Conservation (phyloP, 1,140 invertebrate species). For the Drosophila sp. region DNA sequence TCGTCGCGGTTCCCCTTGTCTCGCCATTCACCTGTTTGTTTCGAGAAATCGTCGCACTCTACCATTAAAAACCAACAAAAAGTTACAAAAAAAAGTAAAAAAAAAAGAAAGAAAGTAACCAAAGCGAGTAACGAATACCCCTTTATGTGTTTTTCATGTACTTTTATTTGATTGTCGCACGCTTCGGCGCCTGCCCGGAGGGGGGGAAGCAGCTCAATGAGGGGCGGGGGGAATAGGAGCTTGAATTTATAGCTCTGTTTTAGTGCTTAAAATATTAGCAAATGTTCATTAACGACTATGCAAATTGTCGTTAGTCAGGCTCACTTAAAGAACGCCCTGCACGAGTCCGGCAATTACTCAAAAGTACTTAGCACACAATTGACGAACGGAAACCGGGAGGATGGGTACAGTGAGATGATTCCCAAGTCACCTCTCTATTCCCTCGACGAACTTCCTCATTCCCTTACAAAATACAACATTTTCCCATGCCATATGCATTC, state of each 20-base stretch:
- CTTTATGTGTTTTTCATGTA: conserved; percentile 83
- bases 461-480: not conserved
- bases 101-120: conserved; percentile 33
- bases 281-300: conserved; percentile 82
- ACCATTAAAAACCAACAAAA: conserved; percentile 65
- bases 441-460: conserved; percentile 1
- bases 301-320: conserved; percentile 73
- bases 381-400: conserved; percentile 38
- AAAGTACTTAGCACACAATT: conserved; percentile 78
- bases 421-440: not conserved
- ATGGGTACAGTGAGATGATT: not conserved
- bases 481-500: not conserved
- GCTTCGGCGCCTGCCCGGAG: conserved; percentile 60
- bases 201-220: conserved; percentile 2
- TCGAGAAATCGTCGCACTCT: conserved; percentile 77
- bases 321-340: conserved; percentile 29
- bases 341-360: conserved; percentile 66
- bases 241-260: conserved; percentile 68
- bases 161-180: conserved; percentile 83
- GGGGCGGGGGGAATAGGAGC: not conserved
- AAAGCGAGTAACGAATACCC: conserved; percentile 51
- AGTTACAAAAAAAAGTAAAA: conserved; percentile 5
- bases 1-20: not conserved
- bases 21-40: conserved; percentile 69
- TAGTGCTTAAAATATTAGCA: conserved; percentile 82